phyloP scores from a whole-genome alignment of 2,888 invertebrate genomes.

The Gasteruption jaculator region DNA sequence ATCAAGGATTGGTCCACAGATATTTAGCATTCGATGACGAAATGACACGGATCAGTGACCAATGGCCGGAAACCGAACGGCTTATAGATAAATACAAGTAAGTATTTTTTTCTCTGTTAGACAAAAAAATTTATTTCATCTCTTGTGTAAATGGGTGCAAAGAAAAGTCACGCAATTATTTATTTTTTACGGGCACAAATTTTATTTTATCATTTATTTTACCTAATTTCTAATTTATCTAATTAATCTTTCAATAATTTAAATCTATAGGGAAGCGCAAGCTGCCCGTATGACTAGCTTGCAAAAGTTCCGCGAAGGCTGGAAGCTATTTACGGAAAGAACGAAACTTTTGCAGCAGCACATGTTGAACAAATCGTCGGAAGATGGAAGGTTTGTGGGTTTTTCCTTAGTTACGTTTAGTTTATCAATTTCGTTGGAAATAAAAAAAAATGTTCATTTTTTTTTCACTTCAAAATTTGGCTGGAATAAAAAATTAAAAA shows the following conservation, averaged over 20 bases:
- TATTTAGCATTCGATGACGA: conserved; percentile 59
- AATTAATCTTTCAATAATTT: conserved; percentile 3
- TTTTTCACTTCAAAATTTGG: too few relatives aligned
- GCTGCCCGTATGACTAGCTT: conserved; percentile 35
- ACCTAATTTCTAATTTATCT: conserved; percentile 1
- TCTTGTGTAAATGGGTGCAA: too few relatives aligned
- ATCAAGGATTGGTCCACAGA: conserved; percentile 52
- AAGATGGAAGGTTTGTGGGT: conserved; percentile 9
- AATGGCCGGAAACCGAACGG: conserved; percentile 58
- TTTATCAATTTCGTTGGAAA: conserved; percentile 10
- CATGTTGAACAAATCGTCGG: conserved; percentile 27
- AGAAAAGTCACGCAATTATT: too few relatives aligned
- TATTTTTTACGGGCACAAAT: too few relatives aligned
- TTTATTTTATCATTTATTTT: background rate
- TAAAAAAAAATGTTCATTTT: conserved; percentile 10
- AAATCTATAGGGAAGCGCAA: conserved; percentile 33
- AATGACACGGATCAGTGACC: conserved; percentile 56
- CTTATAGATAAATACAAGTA: conserved; percentile 54
- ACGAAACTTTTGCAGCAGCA: conserved; percentile 28
- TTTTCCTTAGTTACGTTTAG: too few relatives aligned
- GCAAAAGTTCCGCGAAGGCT: conserved; percentile 37
- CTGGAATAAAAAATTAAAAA: too few relatives aligned
- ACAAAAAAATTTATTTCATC: too few relatives aligned
- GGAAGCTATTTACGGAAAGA: conserved; percentile 34
- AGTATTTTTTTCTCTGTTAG: conserved; percentile 14